Base-by-base conservation (phyloP, 2,113 vertebrate species). In the Actenoides hombroni region DNA sequence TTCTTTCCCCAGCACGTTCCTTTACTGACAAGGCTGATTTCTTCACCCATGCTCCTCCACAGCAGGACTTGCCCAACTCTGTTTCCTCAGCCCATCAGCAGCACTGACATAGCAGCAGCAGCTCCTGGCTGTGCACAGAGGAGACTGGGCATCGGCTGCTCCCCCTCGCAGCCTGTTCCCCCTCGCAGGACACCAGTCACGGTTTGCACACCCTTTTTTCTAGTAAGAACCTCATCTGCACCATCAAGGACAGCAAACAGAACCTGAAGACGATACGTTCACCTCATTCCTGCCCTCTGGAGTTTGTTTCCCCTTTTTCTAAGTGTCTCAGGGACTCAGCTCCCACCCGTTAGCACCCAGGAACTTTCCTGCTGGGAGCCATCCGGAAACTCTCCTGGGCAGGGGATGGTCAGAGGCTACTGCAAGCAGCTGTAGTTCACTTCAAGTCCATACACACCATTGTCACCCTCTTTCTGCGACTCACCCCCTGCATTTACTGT, bases 121-220 rank as follows among this genome's bases (percentile, higher is more conserved):
- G 80, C 60, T 83, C 75, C 39, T 10, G 81, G 39, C 16, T 2
- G 5, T 1, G 26, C 35, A 15, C 49, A 11, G 35, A 16, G 2
- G 2, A 51, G 39, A 17, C 44, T 19, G 23, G 0, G 17, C 61
- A 26, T 18, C 7, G 0, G 20, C n/a, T 33, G 54, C 48, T 49
- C 60, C 4, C 2, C 7, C n/a, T n/a, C n/a, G n/a, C 2, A 35
- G 11, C 39, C 26, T 0, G 16, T 28, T 29, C 29, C 10, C 8
- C 16, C 42, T 18, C 11, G 28, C 26, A 53, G 77, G 44, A 16
- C 65, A 23, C 20, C 15, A 42, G 40, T 4, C 0, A 2, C 24
- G 24, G 46, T 35, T 6, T 54, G 83, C 18, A 80, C 59, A 71
- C 40, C 25, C 51, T 18, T 78, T 18, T 15, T 92, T 16, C 42